Percentiles rank a stretch among this genome's conserved stretches.
Conservation (phyloP, 2,888 invertebrate genomes). For the Brachypalpus laphriformis region DNA sequence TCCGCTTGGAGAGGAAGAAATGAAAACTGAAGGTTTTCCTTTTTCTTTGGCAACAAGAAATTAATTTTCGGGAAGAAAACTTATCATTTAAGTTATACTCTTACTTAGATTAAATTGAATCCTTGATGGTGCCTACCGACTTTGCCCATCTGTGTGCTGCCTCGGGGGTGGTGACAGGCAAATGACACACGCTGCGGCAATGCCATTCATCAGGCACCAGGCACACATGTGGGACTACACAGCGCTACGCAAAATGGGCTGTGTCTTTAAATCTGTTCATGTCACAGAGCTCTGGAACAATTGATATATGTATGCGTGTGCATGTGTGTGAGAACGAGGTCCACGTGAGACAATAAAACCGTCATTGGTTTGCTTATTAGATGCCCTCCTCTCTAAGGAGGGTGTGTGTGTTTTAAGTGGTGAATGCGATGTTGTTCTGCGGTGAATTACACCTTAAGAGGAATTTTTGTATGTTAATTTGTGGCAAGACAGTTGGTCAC, state of each 20-base stretch:
- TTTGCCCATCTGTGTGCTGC: not conserved
- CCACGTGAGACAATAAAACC: slow-evolving; percentile 51
- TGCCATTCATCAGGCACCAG: slow-evolving; percentile 19
- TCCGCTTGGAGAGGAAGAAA: slow-evolving; percentile 4
- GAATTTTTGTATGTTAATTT: slow-evolving; percentile 38
- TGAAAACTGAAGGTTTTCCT: slow-evolving; percentile 17
- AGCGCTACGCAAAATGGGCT: not conserved
- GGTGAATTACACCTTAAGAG: slow-evolving; percentile 8
- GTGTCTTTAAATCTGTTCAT: slow-evolving; percentile 17
- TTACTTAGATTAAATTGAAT: slow-evolving; percentile 37
- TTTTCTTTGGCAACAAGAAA: slow-evolving; percentile 35
- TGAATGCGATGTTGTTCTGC: not conserved
- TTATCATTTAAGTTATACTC: slow-evolving; percentile 53
- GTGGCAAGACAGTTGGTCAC: not conserved
- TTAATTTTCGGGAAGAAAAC: slow-evolving; percentile 59
- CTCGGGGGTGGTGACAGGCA: not conserved
- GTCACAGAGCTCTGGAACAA: not conserved
- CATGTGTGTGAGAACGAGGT: not conserved
- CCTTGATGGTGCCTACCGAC: not conserved
- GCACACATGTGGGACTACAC: not conserved
- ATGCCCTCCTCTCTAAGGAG: not conserved
- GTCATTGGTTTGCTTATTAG: slow-evolving; percentile 32
- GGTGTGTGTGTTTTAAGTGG: not conserved
- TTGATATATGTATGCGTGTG: slow-evolving; percentile 3
- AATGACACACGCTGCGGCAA: not conserved